Percentiles rank a stretch among this genome's conserved stretches.
Conservation (phyloP, 2,113 vertebrate species). For the Sterna hirundo region DNA sequence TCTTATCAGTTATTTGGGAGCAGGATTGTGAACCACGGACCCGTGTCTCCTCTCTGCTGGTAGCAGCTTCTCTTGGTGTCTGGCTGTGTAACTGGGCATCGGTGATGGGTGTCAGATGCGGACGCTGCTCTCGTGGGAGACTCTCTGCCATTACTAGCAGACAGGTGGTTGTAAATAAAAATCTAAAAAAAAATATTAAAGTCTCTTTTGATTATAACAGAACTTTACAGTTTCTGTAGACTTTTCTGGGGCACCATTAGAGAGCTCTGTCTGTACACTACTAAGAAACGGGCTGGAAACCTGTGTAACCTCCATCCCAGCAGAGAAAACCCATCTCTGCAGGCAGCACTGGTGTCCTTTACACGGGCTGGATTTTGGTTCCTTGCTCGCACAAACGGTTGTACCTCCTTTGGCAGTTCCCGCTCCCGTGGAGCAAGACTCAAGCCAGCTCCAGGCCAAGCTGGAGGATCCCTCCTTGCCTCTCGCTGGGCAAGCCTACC, state of each 20-base stretch:
- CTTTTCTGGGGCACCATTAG: not conserved
- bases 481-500: not conserved
- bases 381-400: not conserved
- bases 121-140: not conserved
- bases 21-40: accelerated
- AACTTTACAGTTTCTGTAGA: not conserved
- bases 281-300: not conserved
- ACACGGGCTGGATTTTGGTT: accelerated
- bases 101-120: accelerated
- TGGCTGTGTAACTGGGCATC: not conserved
- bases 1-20: not conserved
- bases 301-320: accelerated
- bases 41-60: not conserved
- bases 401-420: not conserved
- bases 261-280: not conserved
- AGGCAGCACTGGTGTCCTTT: accelerated
- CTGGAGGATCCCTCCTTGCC: not conserved
- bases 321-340: not conserved
- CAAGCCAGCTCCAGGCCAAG: accelerated
- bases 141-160: not conserved
- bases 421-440: accelerated
- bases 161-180: not conserved
- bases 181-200: not conserved
- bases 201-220: not conserved
- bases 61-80: not conserved